phyloP scores from a whole-genome alignment of 2,797 vertebrate genomes.

The Babyrousa celebensis region DNA sequence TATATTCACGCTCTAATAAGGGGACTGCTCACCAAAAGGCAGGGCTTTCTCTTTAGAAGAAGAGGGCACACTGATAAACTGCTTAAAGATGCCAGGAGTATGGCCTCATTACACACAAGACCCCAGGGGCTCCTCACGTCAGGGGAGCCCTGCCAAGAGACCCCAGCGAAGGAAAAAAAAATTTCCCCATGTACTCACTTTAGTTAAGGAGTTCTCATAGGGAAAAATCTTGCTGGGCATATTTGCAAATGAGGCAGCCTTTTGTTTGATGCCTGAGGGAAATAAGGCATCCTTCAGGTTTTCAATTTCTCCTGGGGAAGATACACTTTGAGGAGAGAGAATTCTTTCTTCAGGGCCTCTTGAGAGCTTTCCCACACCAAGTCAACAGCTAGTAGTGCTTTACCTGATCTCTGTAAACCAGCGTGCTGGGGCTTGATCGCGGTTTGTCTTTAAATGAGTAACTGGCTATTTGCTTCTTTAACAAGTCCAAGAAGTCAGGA shows the following conservation, averaged over 20 bases:
- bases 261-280: constrained; percentile 15
- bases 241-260: neutral
- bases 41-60: constrained; percentile 38
- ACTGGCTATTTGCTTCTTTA: constrained; percentile 82
- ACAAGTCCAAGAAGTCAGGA: constrained; percentile 89
- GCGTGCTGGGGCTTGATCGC: constrained; percentile 83
- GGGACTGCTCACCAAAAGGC: neutral
- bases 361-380: neutral
- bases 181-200: neutral
- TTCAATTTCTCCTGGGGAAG: neutral
- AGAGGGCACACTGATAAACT: neutral
- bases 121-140: neutral
- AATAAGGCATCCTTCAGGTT: neutral
- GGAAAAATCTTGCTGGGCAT: neutral
- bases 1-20: neutral
- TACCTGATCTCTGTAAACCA: constrained; percentile 92
- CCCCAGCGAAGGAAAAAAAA: neutral
- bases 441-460: constrained; percentile 92
- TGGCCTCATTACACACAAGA: neutral
- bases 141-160: neutral
- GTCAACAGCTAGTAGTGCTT: neutral
- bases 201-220: neutral
- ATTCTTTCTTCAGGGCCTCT: neutral
- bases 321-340: neutral
- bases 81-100: constrained; percentile 33